A percentile compares a stretch with the other conserved stretches of the same genome.
Evolutionary conservation across 1,140 invertebrate species (phyloP).

Genomic region (Hypsibius dujardini): DNA sequence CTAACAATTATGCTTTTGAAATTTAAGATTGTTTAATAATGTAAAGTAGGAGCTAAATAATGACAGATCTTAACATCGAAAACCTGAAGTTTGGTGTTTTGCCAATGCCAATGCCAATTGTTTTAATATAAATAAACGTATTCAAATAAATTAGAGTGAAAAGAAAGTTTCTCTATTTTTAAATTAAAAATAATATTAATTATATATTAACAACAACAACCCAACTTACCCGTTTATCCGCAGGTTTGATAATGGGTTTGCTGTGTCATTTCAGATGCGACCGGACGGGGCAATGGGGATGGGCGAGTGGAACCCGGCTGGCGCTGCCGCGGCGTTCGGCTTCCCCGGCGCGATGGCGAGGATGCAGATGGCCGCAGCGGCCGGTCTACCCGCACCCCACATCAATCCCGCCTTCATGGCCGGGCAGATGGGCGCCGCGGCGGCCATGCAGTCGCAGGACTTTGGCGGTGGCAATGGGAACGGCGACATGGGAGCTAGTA

Average conservation of each 20-base stretch:
- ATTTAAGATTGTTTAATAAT: too few relatives aligned
- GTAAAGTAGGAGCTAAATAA: too few relatives aligned
- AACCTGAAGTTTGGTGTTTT: too few relatives aligned
- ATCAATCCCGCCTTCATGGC: constrained; percentile 9
- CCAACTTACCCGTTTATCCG: too few relatives aligned
- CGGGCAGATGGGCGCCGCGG: neutral
- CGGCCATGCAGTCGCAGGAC: neutral
- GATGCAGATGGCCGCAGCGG: neutral
- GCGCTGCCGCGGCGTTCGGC: neutral
- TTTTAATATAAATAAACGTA: too few relatives aligned
- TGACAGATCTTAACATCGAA: too few relatives aligned
- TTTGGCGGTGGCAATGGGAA: neutral
- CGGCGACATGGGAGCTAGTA: neutral
- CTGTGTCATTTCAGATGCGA: neutral
- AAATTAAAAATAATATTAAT: too few relatives aligned
- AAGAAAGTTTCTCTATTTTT: too few relatives aligned
- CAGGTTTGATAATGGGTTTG: neutral
- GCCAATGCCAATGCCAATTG: too few relatives aligned
- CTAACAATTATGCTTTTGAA: too few relatives aligned
- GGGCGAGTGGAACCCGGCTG: neutral
- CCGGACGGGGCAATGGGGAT: constrained; percentile 9
- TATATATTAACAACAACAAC: too few relatives aligned
- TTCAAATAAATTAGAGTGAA: too few relatives aligned
- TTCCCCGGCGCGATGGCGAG: neutral
- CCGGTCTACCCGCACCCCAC: neutral